Base-by-base conservation (phyloP, 2,797 vertebrate genomes). In the Ataeniobius toweri region DNA sequence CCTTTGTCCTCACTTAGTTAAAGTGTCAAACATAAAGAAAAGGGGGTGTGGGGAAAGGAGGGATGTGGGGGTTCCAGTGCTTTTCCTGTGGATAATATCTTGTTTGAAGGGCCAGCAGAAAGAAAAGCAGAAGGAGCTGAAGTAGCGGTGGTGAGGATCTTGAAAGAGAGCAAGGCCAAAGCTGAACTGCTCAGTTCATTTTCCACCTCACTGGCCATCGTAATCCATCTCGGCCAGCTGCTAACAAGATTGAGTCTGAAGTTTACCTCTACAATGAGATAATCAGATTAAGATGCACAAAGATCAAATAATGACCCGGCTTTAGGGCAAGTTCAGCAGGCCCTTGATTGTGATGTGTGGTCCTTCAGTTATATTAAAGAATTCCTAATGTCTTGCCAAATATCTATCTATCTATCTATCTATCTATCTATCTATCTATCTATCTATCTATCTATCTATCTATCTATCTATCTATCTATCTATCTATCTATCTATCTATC, bases 221-320 rank as follows among this genome's bases (percentile, higher is more conserved):
- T 99, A 99, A 99, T 98, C 98, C 97, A 98, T 96, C 96, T 97
- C 94, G 96, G 96, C 98, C 98, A 99, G 98, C 98, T 99, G 98
- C 98, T 99, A 99, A 99, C 98, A 99, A 99, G 98, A 99, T 99
- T 99, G 98, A 97, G 97, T 98, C 97, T 99, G 97, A 99, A 99
- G 97, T 99, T 99, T 99, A 99, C 98, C 98, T 97, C 96, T 97
- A 99, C 98, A 99, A 99, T 98, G 97, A 98, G 97, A 97, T 99
- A 99, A 99, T 99, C 98, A 99, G 98, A 99, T 99, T 99, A 99
- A 97, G 97, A 99, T 97, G 96, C 96, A 99, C 98, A 98, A 98
- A 98, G 98, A 99, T 99, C 98, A 99, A 98, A 99, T 98, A 98
- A 98, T 97, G 97, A 98, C 97, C 98, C 96, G 95, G 97, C 97